Conservation (phyloP, 2,888 invertebrate genomes). For the Geotrupes spiniger region DNA sequence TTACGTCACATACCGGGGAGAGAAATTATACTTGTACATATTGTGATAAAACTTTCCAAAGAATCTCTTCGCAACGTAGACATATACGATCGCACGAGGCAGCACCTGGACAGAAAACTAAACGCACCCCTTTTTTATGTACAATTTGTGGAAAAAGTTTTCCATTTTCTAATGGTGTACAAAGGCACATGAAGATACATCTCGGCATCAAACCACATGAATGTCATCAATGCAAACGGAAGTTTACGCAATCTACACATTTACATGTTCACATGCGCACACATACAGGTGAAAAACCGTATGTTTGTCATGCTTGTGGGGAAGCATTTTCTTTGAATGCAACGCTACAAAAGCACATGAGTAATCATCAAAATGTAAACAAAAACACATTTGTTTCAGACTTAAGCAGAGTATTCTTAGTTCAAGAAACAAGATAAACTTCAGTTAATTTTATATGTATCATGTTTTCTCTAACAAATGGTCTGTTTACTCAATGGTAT, state of each 20-base stretch:
- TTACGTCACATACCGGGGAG: slow-evolving; percentile 40
- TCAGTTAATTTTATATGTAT: too few species aligned
- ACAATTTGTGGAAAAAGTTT: slow-evolving; percentile 45
- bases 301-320: slow-evolving; percentile 53
- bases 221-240: slow-evolving; percentile 46
- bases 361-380: slow-evolving; percentile 15
- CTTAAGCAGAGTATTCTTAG: neutral
- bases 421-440: neutral
- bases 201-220: slow-evolving; percentile 43
- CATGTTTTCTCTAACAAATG: too few species aligned
- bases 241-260: slow-evolving; percentile 48
- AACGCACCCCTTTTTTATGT: slow-evolving; percentile 42
- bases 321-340: slow-evolving; percentile 40
- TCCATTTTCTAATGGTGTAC: slow-evolving; percentile 42
- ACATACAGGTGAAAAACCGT: slow-evolving; percentile 54
- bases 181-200: slow-evolving; percentile 47
- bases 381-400: neutral
- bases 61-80: slow-evolving; percentile 38
- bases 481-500: too few species aligned
- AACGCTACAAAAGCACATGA: slow-evolving; percentile 39
- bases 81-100: slow-evolving; percentile 39
- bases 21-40: slow-evolving; percentile 38
- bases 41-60: slow-evolving; percentile 40
- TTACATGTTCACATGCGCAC: slow-evolving; percentile 53
- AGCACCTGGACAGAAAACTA: slow-evolving; percentile 40